These are phyloP conservation scores for Periphyllus acericola DNA, from an alignment of 2,888 invertebrate species.

Conservation along the genomic window DNA sequence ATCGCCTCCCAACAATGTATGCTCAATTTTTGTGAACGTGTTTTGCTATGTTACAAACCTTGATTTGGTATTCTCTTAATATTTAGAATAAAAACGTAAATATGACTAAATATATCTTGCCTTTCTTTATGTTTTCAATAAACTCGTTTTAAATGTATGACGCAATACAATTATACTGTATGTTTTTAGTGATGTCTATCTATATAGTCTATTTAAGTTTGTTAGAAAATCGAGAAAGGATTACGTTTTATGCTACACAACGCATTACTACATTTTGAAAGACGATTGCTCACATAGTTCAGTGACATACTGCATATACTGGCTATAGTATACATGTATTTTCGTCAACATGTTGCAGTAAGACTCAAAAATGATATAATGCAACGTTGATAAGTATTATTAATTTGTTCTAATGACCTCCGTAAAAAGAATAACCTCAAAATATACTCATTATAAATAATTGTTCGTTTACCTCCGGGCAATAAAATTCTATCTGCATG, in stretches of 20 bases:
- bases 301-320: too few species aligned
- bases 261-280: background rate
- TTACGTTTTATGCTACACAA: slow-evolving; percentile 21
- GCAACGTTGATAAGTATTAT: background rate
- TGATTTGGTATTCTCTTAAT: background rate
- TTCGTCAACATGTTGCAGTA: background rate
- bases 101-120: background rate
- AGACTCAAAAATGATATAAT: background rate
- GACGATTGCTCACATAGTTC: background rate
- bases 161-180: background rate
- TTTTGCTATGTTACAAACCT: slow-evolving; percentile 3
- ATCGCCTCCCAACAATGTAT: background rate
- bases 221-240: background rate
- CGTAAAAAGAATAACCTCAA: background rate
- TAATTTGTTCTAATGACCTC: background rate
- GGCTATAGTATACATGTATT: background rate
- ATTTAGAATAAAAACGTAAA: slow-evolving; percentile 1
- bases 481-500: background rate
- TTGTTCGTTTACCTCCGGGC: background rate
- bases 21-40: background rate
- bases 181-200: slow-evolving; percentile 7
- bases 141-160: slow-evolving; percentile 39
- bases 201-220: background rate
- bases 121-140: slow-evolving; percentile 10
- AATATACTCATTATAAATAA: background rate